phyloP scores from a whole-genome alignment of 2,888 invertebrate genomes.

The Hesperia comma region DNA sequence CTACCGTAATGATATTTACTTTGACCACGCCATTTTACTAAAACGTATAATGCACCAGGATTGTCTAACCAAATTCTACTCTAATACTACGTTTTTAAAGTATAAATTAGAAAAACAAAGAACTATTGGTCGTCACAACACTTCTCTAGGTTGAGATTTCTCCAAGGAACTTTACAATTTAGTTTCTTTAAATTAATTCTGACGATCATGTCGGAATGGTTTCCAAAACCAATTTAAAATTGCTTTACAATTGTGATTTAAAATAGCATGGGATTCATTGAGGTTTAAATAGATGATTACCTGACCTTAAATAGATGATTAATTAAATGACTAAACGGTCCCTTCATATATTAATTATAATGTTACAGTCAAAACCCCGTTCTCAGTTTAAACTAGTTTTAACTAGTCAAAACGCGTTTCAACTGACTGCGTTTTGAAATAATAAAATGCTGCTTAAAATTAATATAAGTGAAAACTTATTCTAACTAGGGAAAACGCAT shows the following conservation, averaged over 20 bases:
- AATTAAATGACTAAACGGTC: no score
- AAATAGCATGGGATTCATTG: no score
- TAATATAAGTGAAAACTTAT: no score
- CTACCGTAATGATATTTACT: constrained; percentile 75
- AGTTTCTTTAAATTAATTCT: constrained; percentile 73
- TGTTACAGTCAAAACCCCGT: no score
- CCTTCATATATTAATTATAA: no score
- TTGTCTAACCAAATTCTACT: constrained; percentile 32
- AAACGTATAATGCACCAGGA: constrained; percentile 49
- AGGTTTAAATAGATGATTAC: no score
- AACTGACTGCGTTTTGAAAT: no score
- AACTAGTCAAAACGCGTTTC: no score
- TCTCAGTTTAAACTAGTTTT: no score
- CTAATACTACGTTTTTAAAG: constrained; percentile 21
- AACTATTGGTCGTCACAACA: background rate
- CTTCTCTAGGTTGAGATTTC: constrained; percentile 60
- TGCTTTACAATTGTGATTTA: background rate
- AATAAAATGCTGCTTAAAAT: no score
- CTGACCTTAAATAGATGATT: no score
- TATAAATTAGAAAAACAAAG: constrained; percentile 33
- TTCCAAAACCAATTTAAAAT: constrained; percentile 7
- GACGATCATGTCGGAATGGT: constrained; percentile 46
- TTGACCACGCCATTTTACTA: constrained; percentile 46
- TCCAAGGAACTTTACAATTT: constrained; percentile 66
- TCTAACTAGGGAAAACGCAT: no score